phyloP scores from a whole-genome alignment of 1,140 invertebrate species.

The Drosophila truncata region DNA sequence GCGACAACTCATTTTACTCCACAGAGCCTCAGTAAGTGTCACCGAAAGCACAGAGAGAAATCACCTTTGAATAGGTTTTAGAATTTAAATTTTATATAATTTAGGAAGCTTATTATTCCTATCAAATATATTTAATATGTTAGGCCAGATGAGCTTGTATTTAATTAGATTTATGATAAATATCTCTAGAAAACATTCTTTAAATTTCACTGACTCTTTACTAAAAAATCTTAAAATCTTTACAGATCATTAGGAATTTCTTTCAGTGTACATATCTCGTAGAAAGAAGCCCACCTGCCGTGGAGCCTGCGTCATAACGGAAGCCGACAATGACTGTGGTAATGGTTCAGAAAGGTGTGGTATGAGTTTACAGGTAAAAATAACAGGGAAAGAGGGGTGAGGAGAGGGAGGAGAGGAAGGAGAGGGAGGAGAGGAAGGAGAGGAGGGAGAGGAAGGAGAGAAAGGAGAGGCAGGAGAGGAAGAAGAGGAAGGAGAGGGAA shows the following conservation, averaged over 20 bases:
- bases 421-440: not conserved
- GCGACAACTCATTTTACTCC: constrained; percentile 47
- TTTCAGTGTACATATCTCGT: not conserved
- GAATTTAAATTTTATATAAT: too few relatives aligned
- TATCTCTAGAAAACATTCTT: not conserved
- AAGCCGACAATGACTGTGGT: constrained; percentile 46
- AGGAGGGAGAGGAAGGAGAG: not conserved
- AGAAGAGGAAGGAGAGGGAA: not conserved
- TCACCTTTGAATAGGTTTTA: not conserved
- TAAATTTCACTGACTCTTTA: not conserved
- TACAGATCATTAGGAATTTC: not conserved
- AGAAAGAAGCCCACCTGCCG: constrained; percentile 8
- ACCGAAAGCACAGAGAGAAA: constrained; percentile 13
- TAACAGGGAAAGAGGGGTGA: not conserved
- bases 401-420: not conserved
- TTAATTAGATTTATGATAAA: not conserved
- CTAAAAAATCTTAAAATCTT: too few relatives aligned
- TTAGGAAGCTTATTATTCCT: too few relatives aligned
- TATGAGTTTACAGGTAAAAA: constrained; percentile 2
- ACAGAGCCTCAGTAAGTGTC: constrained; percentile 19
- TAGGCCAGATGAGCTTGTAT: too few relatives aligned
- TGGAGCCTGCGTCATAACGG: constrained; percentile 50
- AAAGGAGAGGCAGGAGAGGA: not conserved
- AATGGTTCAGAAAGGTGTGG: constrained; percentile 11
- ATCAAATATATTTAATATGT: too few relatives aligned